phyloP scores from a whole-genome alignment of 2,888 invertebrate species.

The Drosophila phalerata region DNA sequence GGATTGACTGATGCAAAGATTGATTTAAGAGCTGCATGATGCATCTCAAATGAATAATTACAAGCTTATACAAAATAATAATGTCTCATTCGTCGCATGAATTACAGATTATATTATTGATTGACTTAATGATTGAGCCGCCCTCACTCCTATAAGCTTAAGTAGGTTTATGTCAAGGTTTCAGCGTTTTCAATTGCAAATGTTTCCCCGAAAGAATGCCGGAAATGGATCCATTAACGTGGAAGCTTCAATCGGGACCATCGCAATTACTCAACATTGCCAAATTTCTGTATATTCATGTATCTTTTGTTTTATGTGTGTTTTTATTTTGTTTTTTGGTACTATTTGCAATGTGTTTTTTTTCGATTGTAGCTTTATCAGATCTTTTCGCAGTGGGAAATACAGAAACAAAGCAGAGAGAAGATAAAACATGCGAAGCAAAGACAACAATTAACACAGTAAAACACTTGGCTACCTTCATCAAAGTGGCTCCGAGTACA shows the following conservation, averaged over 20 bases:
- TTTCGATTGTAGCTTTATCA: slow-evolving; percentile 42
- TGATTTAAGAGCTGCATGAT: not conserved
- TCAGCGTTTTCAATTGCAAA: not conserved
- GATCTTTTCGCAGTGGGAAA: slow-evolving; percentile 36
- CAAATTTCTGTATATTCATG: slow-evolving; percentile 30
- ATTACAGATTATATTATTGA: not conserved
- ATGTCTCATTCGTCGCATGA: not conserved
- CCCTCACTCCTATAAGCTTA: not conserved
- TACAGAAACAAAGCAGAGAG: slow-evolving; percentile 10
- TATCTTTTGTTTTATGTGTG: slow-evolving; percentile 23
- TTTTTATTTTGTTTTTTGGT: not conserved
- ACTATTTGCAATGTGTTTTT: slow-evolving; percentile 27
- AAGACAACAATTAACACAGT: slow-evolving; percentile 70
- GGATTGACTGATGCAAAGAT: not conserved
- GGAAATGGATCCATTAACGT: slow-evolving; percentile 42
- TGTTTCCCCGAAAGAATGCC: slow-evolving; percentile 27
- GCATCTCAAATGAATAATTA: not conserved
- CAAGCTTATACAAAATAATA: not conserved
- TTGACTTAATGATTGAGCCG: slow-evolving; percentile 3
- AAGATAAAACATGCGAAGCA: slow-evolving; percentile 44
- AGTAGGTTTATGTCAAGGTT: not conserved
- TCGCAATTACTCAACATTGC: slow-evolving; percentile 45
- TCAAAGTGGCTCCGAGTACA: slow-evolving; percentile 40
- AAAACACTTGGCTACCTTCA: slow-evolving; percentile 65
- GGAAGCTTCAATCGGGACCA: slow-evolving; percentile 35